A percentile compares a stretch with the other conserved stretches of the same genome.
These are phyloP conservation scores for Drosophila sulfurigaster DNA, from an alignment of 1,140 invertebrate genomes.

Conservation along the genomic window DNA sequence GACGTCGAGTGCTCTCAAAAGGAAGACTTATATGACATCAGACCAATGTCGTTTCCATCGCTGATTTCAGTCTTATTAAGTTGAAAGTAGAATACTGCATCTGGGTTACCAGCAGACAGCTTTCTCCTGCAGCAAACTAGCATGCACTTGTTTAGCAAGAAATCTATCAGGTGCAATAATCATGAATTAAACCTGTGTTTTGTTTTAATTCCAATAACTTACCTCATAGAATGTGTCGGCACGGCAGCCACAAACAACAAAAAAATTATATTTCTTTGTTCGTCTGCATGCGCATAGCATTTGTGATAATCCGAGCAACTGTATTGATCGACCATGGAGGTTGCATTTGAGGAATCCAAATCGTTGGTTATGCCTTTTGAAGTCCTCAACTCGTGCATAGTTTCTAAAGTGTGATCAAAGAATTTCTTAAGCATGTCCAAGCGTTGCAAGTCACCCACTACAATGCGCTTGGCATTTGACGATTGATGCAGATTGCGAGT, in stretches of 20 bases:
- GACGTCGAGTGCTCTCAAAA: too few relatives aligned
- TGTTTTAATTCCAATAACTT: background rate
- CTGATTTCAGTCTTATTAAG: slow-evolving; percentile 29
- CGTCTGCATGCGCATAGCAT: slow-evolving; percentile 72
- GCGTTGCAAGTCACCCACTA: slow-evolving; percentile 71
- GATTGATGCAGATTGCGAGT: slow-evolving; percentile 72
- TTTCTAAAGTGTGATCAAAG: slow-evolving; percentile 73
- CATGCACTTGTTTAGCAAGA: slow-evolving; percentile 42
- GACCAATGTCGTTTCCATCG: too few relatives aligned
- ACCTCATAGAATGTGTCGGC: slow-evolving; percentile 79
- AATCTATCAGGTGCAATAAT: slow-evolving; percentile 16
- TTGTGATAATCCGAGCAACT: slow-evolving; percentile 80
- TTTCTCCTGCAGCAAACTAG: slow-evolving; percentile 37
- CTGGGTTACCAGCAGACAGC: slow-evolving; percentile 31
- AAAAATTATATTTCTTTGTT: slow-evolving; percentile 65
- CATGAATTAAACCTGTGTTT: background rate
- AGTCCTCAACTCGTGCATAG: slow-evolving; percentile 49
- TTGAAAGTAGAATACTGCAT: background rate
- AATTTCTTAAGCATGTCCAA: slow-evolving; percentile 75
- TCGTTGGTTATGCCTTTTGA: slow-evolving; percentile 3
- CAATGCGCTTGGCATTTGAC: slow-evolving; percentile 63
- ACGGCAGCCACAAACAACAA: slow-evolving; percentile 71
- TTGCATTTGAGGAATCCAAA: slow-evolving; percentile 19
- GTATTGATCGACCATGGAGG: slow-evolving; percentile 66
- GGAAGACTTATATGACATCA: too few relatives aligned